These are phyloP conservation scores for Caenorhabditis latens DNA, from an alignment of 1,140 invertebrate genomes.

Conservation along the genomic window DNA sequence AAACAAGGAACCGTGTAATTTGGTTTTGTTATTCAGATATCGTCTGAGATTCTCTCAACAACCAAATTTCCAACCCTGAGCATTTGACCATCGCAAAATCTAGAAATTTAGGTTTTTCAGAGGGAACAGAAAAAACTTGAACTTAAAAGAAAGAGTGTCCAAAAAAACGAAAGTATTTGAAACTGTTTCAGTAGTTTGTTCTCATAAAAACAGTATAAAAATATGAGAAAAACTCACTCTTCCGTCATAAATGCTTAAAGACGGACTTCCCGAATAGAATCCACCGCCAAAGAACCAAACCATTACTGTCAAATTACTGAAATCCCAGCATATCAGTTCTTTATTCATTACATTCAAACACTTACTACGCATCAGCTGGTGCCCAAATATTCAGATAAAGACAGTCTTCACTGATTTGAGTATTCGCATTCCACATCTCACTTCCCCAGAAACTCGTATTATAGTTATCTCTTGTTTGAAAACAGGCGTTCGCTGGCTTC, in stretches of 20 bases:
- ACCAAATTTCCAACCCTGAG: too few relatives aligned
- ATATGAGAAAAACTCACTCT: constrained; percentile 40
- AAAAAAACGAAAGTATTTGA: too few relatives aligned
- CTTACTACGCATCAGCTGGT: constrained; percentile 67
- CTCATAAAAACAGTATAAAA: not conserved
- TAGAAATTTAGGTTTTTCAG: not conserved
- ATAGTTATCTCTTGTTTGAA: constrained; percentile 68
- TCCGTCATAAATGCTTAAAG: constrained; percentile 75
- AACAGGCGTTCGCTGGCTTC: constrained; percentile 71
- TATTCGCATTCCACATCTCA: constrained; percentile 78
- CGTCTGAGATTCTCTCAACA: too few relatives aligned
- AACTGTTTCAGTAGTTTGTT: too few relatives aligned
- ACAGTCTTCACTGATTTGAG: constrained; percentile 72
- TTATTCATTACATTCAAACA: not conserved
- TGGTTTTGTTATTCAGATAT: too few relatives aligned
- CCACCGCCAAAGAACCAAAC: constrained; percentile 77
- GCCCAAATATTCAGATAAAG: constrained; percentile 77
- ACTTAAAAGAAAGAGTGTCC: too few relatives aligned
- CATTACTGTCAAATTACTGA: constrained; percentile 77
- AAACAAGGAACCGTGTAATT: too few relatives aligned
- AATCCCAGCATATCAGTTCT: not conserved
- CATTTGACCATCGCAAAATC: too few relatives aligned
- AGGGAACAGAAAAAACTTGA: not conserved
- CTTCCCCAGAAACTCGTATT: constrained; percentile 77
- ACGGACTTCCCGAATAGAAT: constrained; percentile 76